Conservation (phyloP, 2,113 vertebrate species). For the Nicator chloris region DNA sequence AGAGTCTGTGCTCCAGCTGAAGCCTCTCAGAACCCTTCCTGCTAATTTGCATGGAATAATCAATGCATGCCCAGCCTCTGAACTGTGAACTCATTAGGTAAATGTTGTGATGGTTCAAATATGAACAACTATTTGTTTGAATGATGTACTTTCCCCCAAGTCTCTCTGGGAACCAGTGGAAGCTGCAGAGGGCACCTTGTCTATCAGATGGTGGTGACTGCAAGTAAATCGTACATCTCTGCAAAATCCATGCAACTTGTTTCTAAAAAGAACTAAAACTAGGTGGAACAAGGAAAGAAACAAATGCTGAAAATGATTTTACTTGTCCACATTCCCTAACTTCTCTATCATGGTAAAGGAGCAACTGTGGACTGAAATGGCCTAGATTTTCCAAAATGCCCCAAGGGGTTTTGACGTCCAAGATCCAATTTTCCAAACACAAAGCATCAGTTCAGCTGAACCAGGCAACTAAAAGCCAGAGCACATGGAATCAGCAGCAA, state of each 20-base stretch:
- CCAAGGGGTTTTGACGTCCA: neutral
- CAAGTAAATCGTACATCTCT: neutral
- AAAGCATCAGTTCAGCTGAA: neutral
- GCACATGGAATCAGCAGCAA: neutral
- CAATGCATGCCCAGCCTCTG: neutral
- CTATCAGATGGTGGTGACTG: neutral
- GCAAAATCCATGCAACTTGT: neutral
- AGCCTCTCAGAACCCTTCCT: neutral
- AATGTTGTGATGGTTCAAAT: neutral
- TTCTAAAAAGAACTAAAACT: neutral
- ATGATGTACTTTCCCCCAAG: neutral
- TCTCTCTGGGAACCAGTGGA: neutral
- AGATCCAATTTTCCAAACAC: neutral
- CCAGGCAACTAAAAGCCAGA: neutral
- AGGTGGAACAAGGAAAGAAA: neutral
- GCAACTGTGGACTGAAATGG: neutral
- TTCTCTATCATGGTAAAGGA: neutral
- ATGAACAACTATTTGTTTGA: neutral
- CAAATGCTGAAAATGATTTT: neutral
- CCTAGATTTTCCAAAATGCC: neutral
- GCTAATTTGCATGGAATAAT: neutral
- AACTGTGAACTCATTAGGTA: neutral
- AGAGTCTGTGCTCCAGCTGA: neutral
- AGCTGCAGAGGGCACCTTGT: neutral
- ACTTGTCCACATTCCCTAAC: neutral